Evolutionary conservation across 2,797 vertebrate genomes (phyloP).

Genomic region (Macrochelys suwanniensis): DNA sequence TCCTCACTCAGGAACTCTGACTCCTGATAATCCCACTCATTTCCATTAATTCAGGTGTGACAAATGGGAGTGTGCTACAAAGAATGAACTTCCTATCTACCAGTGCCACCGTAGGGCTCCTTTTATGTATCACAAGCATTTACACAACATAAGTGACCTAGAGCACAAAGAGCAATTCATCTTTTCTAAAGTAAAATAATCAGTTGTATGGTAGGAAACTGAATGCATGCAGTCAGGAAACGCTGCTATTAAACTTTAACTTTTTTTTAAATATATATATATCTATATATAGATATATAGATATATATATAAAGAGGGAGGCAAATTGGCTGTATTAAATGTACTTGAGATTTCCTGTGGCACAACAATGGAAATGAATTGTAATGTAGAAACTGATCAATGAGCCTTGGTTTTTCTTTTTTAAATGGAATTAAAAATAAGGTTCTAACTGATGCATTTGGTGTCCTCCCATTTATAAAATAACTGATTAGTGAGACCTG

Average conservation of each 20-base stretch:
- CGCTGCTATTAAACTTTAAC: background rate
- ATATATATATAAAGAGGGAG: background rate
- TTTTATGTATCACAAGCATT: background rate
- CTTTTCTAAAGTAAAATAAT: background rate
- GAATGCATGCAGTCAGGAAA: background rate
- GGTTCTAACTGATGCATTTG: constrained; percentile 4
- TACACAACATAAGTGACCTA: background rate
- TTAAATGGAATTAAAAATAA: background rate
- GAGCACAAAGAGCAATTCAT: background rate
- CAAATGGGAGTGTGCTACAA: background rate
- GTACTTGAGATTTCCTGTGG: background rate
- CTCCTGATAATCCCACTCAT: background rate
- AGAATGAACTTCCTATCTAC: background rate
- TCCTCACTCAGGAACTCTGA: background rate
- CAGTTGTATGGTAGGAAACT: background rate
- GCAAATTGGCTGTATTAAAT: background rate
- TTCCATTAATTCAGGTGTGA: background rate
- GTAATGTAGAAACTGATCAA: background rate
- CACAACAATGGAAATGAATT: background rate
- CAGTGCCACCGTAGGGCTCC: background rate
- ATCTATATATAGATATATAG: too few relatives aligned
- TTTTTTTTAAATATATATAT: background rate
- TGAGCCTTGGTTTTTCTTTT: background rate
- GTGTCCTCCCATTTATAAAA: background rate
- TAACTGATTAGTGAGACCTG: background rate